Percentiles rank a stretch among this genome's conserved stretches.
Evolutionary conservation across 2,888 invertebrate genomes (phyloP).

Genomic region (Bellardia pandia): DNA sequence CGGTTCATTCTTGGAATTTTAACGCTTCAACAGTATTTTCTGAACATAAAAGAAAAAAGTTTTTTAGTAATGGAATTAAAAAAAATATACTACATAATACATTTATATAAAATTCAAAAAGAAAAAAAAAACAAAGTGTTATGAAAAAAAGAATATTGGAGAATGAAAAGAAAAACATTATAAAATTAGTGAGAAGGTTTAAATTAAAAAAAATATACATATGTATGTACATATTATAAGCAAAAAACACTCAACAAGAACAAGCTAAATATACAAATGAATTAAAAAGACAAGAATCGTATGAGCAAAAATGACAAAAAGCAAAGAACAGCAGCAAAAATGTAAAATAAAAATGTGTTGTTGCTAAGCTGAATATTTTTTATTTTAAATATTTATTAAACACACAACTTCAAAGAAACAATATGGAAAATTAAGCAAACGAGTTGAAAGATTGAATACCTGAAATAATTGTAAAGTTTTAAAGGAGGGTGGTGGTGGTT

Average conservation of each 20-base stretch:
- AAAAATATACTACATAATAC: not conserved
- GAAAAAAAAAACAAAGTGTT: not conserved
- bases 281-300: conserved; percentile 14
- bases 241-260: not conserved
- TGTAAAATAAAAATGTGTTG: conserved; percentile 13
- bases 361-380: conserved; percentile 52
- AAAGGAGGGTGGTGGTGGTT: not conserved
- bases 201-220: conserved; percentile 1
- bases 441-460: not conserved
- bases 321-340: conserved; percentile 7
- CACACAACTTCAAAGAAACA: conserved; percentile 14
- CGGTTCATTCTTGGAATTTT: conserved; percentile 78
- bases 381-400: not conserved
- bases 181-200: conserved; percentile 17
- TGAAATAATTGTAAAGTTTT: not conserved
- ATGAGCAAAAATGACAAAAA: not conserved
- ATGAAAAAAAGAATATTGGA: not conserved
- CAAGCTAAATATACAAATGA: not conserved
- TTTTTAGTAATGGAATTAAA: conserved; percentile 4
- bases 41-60: conserved; percentile 26
- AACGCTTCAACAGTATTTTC: conserved; percentile 74
- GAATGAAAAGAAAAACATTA: not conserved
- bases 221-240: no score
- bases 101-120: not conserved
- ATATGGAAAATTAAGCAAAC: not conserved